Conservation (phyloP, 2,888 invertebrate genomes). For the Teleogryllus oceanicus region DNA sequence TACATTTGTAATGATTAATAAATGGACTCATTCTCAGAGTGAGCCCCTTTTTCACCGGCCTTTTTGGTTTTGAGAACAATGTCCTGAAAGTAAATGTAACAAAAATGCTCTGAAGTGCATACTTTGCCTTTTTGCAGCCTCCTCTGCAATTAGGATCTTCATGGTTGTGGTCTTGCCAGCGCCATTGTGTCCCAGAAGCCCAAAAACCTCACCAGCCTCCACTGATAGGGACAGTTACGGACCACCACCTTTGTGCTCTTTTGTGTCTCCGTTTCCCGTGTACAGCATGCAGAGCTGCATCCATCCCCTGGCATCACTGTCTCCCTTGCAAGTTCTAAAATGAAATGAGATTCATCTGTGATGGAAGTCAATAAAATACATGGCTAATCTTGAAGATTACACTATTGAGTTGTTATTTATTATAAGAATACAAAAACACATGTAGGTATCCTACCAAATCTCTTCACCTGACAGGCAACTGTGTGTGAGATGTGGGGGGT, state of each 20-base stretch:
- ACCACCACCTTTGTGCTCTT: slow-evolving; percentile 59
- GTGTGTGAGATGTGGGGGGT: too few relatives aligned
- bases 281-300: slow-evolving; percentile 30
- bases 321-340: slow-evolving; percentile 68
- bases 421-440: too few relatives aligned
- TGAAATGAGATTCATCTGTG: too few relatives aligned
- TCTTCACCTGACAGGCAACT: too few relatives aligned
- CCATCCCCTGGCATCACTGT: slow-evolving; percentile 45
- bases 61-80: not conserved
- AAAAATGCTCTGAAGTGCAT: slow-evolving; percentile 38
- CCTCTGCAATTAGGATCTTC: slow-evolving; percentile 81
- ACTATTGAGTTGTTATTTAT: too few relatives aligned
- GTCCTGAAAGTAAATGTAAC: not conserved
- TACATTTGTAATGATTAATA: too few relatives aligned
- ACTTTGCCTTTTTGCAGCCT: slow-evolving; percentile 71
- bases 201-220: slow-evolving; percentile 79
- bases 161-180: slow-evolving; percentile 86
- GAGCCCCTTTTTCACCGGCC: too few relatives aligned
- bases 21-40: too few relatives aligned
- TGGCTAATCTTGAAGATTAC: too few relatives aligned
- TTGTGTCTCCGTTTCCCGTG: slow-evolving; percentile 28
- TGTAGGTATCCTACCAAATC: too few relatives aligned
- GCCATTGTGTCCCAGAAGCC: slow-evolving; percentile 79
- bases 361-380: too few relatives aligned
- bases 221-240: slow-evolving; percentile 71